Percentiles rank a stretch among this genome's conserved stretches.
Conservation (phyloP, 2,888 invertebrate species). For the Campaea margaritaria region DNA sequence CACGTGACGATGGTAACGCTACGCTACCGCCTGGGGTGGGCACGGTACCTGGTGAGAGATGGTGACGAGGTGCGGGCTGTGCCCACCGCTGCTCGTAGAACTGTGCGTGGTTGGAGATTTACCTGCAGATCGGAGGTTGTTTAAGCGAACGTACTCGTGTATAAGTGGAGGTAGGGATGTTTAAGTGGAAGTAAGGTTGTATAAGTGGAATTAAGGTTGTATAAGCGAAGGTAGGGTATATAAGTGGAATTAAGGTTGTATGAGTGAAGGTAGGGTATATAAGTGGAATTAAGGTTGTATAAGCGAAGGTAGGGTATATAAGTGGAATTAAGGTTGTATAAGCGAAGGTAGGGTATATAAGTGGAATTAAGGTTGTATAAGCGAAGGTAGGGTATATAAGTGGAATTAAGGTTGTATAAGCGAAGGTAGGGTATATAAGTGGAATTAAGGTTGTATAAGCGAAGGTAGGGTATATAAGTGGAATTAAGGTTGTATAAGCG, state of each 20-base stretch:
- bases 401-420: no score
- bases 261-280: no score
- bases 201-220: no score
- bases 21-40: background rate
- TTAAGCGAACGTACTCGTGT: background rate
- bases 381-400: background rate
- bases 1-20: background rate
- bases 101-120: constrained; percentile 75
- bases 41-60: constrained; percentile 74
- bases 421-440: no score
- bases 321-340: background rate
- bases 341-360: background rate
- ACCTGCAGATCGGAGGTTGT: constrained; percentile 51
- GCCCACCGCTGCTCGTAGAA: constrained; percentile 67
- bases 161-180: background rate
- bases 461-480: no score
- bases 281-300: no score
- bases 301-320: no score
- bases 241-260: no score
- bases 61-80: constrained; percentile 70
- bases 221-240: no score
- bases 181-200: background rate
- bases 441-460: background rate
- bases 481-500: no score
- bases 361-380: background rate